Evolutionary conservation across 2,797 vertebrate species (phyloP).

Genomic region (Toxotes lorentzi): DNA sequence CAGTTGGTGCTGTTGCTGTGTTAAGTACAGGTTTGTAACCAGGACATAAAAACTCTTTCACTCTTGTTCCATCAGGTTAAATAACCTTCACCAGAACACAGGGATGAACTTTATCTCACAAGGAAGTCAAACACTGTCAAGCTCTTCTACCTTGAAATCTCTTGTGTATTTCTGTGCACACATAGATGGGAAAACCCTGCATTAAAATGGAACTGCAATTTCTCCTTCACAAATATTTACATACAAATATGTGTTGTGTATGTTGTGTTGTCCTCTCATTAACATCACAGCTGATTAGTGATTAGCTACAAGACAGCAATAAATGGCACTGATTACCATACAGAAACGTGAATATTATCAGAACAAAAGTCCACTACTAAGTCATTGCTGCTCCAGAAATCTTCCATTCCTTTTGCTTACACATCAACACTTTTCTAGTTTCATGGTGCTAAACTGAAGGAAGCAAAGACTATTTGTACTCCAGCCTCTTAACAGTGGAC

Average conservation of each 20-base stretch:
- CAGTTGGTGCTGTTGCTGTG: background rate
- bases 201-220: background rate
- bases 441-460: constrained; percentile 59
- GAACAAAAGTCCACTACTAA: constrained; percentile 44
- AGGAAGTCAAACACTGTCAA: constrained; percentile 37
- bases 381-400: constrained; percentile 35
- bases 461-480: constrained; percentile 4
- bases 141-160: background rate
- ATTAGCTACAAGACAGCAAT: constrained; percentile 40
- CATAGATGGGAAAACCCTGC: background rate
- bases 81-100: constrained; percentile 58
- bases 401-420: constrained; percentile 32
- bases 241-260: background rate
- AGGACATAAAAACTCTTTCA: background rate
- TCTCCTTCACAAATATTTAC: background rate
- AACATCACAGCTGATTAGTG: constrained; percentile 33
- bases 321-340: constrained; percentile 44
- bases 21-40: background rate
- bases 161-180: constrained; percentile 5
- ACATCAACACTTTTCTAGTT: constrained; percentile 65
- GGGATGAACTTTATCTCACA: constrained; percentile 6
- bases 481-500: constrained; percentile 38
- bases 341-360: constrained; percentile 14
- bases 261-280: constrained; percentile 9
- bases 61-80: constrained; percentile 53